These are phyloP conservation scores for Cataglyphis rosenhaueri DNA, from an alignment of 2,888 invertebrate genomes.

Conservation along the genomic window DNA sequence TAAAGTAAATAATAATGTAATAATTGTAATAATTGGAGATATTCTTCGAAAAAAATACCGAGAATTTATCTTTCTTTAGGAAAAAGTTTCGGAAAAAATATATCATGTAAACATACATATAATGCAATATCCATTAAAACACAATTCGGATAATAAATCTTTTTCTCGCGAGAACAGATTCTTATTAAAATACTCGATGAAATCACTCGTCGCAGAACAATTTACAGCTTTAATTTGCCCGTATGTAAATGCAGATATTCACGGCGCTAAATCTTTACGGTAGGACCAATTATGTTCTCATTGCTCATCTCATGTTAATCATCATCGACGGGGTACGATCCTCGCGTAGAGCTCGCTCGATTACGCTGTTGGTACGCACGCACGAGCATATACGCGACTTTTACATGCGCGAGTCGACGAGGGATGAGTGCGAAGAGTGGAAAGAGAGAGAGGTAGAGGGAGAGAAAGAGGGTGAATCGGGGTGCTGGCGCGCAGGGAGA, in stretches of 20 bases:
- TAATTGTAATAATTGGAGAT: neutral
- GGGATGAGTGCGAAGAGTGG: slow-evolving; percentile 19
- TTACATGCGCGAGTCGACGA: slow-evolving; percentile 62
- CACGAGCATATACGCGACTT: slow-evolving; percentile 61
- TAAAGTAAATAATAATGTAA: no score
- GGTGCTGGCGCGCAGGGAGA: slow-evolving; percentile 41
- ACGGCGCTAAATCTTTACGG: slow-evolving; percentile 43
- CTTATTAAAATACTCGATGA: neutral
- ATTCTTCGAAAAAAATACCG: neutral
- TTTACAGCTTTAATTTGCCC: slow-evolving; percentile 34
- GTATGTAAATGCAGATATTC: slow-evolving; percentile 49
- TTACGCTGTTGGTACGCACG: slow-evolving; percentile 66
- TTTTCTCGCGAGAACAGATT: neutral
- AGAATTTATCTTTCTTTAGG: neutral
- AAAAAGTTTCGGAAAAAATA: neutral
- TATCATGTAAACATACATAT: neutral
- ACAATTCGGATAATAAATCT: neutral
- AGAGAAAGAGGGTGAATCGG: slow-evolving; percentile 41
- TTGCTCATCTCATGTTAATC: slow-evolving; percentile 51
- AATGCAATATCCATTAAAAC: slow-evolving; percentile 1
- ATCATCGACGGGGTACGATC: slow-evolving; percentile 14
- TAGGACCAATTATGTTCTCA: slow-evolving; percentile 55
- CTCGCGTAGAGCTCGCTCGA: slow-evolving; percentile 46
- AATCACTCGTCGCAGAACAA: neutral
- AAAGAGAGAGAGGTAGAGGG: slow-evolving; percentile 35